Conservation (phyloP, 2,797 vertebrate species). For the Propithecus deckenii region DNA sequence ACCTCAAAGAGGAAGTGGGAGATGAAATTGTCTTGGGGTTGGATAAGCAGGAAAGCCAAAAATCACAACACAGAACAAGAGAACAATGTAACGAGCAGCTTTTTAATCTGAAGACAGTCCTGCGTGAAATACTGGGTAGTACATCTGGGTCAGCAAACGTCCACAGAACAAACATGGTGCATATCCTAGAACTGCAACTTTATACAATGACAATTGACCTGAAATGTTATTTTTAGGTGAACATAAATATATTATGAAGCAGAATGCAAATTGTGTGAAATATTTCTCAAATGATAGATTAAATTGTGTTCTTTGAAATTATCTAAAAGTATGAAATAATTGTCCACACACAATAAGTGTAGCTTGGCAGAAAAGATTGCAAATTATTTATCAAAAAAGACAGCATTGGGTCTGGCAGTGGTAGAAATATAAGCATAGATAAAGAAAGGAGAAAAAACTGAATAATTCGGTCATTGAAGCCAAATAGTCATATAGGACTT, state of each 20-base stretch:
- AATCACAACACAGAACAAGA: neutral
- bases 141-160: neutral
- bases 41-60: neutral
- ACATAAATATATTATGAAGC: neutral
- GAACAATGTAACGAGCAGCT: neutral
- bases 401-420: neutral
- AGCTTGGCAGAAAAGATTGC: neutral
- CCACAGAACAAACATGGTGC: neutral
- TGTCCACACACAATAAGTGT: neutral
- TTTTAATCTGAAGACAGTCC: neutral
- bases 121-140: neutral
- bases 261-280: neutral
- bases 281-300: neutral
- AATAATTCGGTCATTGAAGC: neutral
- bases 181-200: neutral
- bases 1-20: neutral
- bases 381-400: neutral
- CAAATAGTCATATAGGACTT: neutral
- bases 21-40: neutral
- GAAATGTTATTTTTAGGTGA: neutral
- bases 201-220: neutral
- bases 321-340: neutral
- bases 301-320: neutral
- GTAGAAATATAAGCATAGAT: neutral
- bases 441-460: neutral